phyloP scores from a whole-genome alignment of 2,797 vertebrate species.

The Cottoperca gobio region DNA sequence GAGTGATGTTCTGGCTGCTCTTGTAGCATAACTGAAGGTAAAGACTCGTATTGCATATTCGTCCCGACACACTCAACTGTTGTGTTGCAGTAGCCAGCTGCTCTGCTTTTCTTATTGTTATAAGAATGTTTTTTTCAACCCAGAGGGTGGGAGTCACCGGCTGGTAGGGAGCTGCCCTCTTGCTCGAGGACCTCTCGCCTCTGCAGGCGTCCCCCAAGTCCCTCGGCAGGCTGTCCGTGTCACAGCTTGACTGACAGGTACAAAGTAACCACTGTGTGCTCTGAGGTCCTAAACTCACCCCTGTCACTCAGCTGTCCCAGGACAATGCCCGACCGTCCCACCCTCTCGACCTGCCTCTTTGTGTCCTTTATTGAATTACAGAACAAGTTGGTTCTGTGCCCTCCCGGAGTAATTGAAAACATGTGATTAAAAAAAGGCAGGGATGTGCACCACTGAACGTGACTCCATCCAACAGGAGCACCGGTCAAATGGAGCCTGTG shows the following conservation, averaged over 20 bases:
- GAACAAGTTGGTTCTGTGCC: constrained; percentile 63
- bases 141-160: constrained; percentile 34
- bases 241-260: constrained; percentile 81
- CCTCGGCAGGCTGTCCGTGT: constrained; percentile 53
- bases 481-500: constrained; percentile 56
- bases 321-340: constrained; percentile 69
- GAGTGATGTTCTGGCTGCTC: not conserved
- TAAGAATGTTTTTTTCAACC: constrained; percentile 13
- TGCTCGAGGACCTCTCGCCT: constrained; percentile 59
- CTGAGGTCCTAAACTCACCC: constrained; percentile 55
- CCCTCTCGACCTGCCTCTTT: constrained; percentile 62
- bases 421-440: constrained; percentile 65
- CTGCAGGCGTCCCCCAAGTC: constrained; percentile 26
- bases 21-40: not conserved
- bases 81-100: constrained; percentile 50
- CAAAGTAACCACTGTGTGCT: constrained; percentile 77
- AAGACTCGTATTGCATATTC: not conserved
- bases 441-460: constrained; percentile 64
- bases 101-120: constrained; percentile 43
- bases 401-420: constrained; percentile 78
- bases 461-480: constrained; percentile 67
- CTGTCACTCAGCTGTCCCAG: constrained; percentile 80
- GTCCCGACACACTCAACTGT: not conserved
- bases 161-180: constrained; percentile 34
- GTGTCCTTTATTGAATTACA: constrained; percentile 81